A percentile compares a stretch with the other conserved stretches of the same genome.
These are phyloP conservation scores for Pogonophryne albipinna DNA, from an alignment of 2,797 vertebrate genomes.

Conservation along the genomic window DNA sequence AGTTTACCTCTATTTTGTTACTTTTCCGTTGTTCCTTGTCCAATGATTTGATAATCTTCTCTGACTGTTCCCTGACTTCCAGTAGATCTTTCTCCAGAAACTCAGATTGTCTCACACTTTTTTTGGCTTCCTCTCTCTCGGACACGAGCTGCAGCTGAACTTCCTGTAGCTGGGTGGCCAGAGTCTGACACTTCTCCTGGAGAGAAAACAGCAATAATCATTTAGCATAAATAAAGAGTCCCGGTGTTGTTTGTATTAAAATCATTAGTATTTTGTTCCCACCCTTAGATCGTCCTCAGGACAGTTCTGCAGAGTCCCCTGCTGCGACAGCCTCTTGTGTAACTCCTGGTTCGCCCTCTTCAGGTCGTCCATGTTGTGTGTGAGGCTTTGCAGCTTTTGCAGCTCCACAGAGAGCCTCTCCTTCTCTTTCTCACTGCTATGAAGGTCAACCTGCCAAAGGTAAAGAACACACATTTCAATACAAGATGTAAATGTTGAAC, in stretches of 20 bases:
- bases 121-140: conserved; percentile 55
- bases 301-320: conserved; percentile 17
- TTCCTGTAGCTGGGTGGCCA: conserved; percentile 68
- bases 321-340: conserved; percentile 49
- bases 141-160: conserved; percentile 39
- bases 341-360: conserved; percentile 69
- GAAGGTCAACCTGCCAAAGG: conserved; percentile 79
- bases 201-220: neutral
- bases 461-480: neutral
- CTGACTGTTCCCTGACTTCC: conserved; percentile 48
- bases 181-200: conserved; percentile 57
- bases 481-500: neutral
- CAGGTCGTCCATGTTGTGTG: conserved; percentile 49
- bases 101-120: conserved; percentile 13
- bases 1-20: conserved; percentile 68
- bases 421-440: conserved; percentile 77
- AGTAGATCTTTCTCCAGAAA: conserved; percentile 42
- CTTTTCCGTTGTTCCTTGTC: neutral
- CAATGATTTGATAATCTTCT: fast-evolving
- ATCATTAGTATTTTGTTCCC: neutral
- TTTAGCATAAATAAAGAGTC: neutral
- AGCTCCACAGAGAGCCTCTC: conserved; percentile 68
- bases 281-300: conserved; percentile 65
- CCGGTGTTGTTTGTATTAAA: neutral
- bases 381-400: conserved; percentile 40